A percentile compares a stretch with the other conserved stretches of the same genome.
Conservation (phyloP, 2,113 vertebrate species). For the Gasterosteus aculeatus region DNA sequence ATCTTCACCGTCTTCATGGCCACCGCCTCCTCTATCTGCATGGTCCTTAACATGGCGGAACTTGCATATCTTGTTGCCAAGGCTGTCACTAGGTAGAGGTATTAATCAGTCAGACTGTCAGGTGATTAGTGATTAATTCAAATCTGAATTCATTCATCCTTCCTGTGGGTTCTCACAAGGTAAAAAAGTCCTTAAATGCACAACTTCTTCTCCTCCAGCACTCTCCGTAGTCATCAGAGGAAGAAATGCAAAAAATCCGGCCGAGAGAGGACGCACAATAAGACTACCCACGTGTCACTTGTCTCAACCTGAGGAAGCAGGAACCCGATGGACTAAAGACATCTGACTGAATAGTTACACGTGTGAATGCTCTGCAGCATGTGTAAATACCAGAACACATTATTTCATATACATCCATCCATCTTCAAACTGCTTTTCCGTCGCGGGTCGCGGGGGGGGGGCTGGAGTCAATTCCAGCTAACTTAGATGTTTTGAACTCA, state of each 20-base stretch:
- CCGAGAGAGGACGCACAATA: conserved; percentile 61
- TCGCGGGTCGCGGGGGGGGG: no score
- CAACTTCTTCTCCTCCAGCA: conserved; percentile 35
- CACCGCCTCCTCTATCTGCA: conserved; percentile 73
- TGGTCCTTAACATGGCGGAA: conserved; percentile 78
- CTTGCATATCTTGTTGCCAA: conserved; percentile 75
- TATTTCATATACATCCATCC: conserved; percentile 27
- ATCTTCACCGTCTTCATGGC: conserved; percentile 81
- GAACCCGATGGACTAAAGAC: conserved; percentile 14
- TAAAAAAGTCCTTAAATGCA: neutral
- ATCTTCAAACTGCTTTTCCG: no score
- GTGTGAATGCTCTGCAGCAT: neutral
- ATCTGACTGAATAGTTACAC: neutral
- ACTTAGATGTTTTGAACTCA: neutral
- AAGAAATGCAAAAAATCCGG: conserved; percentile 14
- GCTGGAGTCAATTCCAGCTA: no score
- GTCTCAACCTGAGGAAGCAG: conserved; percentile 40
- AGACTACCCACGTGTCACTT: conserved; percentile 56
- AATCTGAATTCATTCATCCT: neutral
- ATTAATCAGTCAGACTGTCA: conserved; percentile 44
- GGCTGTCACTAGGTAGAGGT: conserved; percentile 65
- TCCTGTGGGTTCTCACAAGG: neutral
- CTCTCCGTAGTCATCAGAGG: conserved; percentile 13
- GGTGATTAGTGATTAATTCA: conserved; percentile 51
- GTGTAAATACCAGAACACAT: conserved; percentile 24